Evolutionary conservation across 2,888 invertebrate genomes (phyloP).

Genomic region (Tetranychus truncatus): DNA sequence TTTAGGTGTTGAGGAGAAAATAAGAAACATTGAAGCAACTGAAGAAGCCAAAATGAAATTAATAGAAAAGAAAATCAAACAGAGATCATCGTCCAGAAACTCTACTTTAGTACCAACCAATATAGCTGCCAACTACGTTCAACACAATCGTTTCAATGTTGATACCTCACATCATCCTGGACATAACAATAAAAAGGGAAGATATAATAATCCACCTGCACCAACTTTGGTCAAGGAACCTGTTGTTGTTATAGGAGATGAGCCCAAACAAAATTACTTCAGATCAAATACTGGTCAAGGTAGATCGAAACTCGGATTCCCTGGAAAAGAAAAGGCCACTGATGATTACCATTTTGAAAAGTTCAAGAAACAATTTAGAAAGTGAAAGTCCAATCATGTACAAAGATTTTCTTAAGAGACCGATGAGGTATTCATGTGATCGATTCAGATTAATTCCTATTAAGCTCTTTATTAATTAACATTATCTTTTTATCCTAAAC

Average conservation of each 20-base stretch:
- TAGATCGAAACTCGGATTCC: slow-evolving; percentile 29
- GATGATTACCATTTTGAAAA: slow-evolving; percentile 93
- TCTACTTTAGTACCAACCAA: slow-evolving; percentile 93
- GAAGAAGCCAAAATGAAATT: slow-evolving; percentile 52
- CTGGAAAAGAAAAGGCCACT: slow-evolving; percentile 70
- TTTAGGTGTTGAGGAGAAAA: slow-evolving; percentile 96
- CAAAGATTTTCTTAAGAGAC: too few species aligned
- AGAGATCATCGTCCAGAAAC: slow-evolving; percentile 34
- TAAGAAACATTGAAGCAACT: slow-evolving; percentile 94
- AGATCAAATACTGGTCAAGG: slow-evolving; percentile 11
- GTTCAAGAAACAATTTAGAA: slow-evolving; percentile 73
- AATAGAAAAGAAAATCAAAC: slow-evolving; percentile 12
- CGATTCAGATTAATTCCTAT: too few species aligned
- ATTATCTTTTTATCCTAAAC: too few species aligned
- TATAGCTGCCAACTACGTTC: slow-evolving; percentile 94
- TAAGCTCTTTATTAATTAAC: too few species aligned
- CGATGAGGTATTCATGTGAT: too few species aligned
- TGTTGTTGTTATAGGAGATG: slow-evolving; percentile 23
- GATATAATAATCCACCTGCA: not conserved
- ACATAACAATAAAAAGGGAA: not conserved
- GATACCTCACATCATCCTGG: not conserved
- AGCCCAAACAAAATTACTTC: slow-evolving; percentile 18
- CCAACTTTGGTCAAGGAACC: slow-evolving; percentile 20
- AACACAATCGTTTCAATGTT: slow-evolving; percentile 40
- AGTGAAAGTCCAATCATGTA: not conserved